These are phyloP conservation scores for Crocuta crocuta DNA, from an alignment of 2,113 vertebrate species.

Conservation along the genomic window DNA sequence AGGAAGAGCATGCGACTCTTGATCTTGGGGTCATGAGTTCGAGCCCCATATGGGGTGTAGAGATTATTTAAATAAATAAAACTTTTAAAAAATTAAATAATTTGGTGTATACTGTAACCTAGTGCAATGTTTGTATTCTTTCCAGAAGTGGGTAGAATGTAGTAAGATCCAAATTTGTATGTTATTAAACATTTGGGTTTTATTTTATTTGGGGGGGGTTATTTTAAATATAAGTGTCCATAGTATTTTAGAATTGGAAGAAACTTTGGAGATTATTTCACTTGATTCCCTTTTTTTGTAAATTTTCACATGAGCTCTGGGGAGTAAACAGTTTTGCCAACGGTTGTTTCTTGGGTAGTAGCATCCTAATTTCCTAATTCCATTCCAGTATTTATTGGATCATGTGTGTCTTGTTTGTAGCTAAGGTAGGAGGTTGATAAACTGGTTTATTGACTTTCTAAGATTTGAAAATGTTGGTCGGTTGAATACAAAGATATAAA, in stretches of 20 bases:
- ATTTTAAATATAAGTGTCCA: background rate
- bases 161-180: background rate
- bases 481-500: background rate
- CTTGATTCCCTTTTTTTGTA: background rate
- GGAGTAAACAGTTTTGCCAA: background rate
- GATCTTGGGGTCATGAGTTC: background rate
- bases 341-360: background rate
- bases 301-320: background rate
- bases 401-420: background rate
- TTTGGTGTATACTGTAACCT: background rate
- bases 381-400: background rate
- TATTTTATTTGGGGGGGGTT: background rate
- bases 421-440: background rate
- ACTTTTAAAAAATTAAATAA: background rate
- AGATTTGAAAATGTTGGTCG: background rate
- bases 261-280: background rate
- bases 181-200: background rate
- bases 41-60: background rate
- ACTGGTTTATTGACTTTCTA: background rate
- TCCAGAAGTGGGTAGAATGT: background rate
- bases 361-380: background rate
- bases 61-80: background rate
- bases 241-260: background rate
- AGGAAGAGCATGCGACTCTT: background rate
- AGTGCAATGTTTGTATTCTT: background rate